Evolutionary conservation across 2,888 invertebrate species (phyloP), one percentile per base, ranked within the genome.

Genomic region (Mellilla xanthometata): DNA sequence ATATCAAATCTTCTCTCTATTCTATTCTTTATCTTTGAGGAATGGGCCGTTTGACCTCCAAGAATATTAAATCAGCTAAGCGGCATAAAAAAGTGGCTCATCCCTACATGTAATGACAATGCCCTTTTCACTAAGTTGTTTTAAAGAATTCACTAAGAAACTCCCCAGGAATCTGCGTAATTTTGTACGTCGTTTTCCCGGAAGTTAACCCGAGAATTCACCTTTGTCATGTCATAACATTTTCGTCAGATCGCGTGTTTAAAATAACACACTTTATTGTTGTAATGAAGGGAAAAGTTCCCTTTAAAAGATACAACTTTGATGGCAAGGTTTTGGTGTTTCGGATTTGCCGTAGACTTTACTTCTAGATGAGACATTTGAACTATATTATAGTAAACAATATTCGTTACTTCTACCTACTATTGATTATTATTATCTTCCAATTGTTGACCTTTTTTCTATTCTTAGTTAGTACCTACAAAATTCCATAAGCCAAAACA

Each of bases 141-240:
- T 58, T 52, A 58, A 65, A 65, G 65, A 65, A 65, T 60, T 54
- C 48, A 48, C 46, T 36, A 55, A 56, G 57, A 54, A 55, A 54
- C 33, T 38, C 35, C 49, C 22, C 28, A 9, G 62, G 70, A 62
- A 71, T 65, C 56, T 56, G 54, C 54, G 58, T 60, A 63, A 71
- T 62, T 64, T 62, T 54, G 54, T 49, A 40, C 58, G 55, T 54
- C 49, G 52, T 60, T 24, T 60, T 49, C 48, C 29, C 39, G 32
- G 48, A 56, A 50, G 55, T 57, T 54, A 51, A 49, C 53, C 33
- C 39, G 56, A 55, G 63, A 62, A 65, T 67, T 58, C 62, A 58
- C 62, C 68, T 67, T 67, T 68, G 65, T 64, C 64, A 62, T 60
- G 63, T 62, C 62, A 61, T 60, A 56, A 59, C 52, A 53, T 61